Conservation (phyloP, 1,140 invertebrate genomes). For the Homalodisca vitripennis region DNA sequence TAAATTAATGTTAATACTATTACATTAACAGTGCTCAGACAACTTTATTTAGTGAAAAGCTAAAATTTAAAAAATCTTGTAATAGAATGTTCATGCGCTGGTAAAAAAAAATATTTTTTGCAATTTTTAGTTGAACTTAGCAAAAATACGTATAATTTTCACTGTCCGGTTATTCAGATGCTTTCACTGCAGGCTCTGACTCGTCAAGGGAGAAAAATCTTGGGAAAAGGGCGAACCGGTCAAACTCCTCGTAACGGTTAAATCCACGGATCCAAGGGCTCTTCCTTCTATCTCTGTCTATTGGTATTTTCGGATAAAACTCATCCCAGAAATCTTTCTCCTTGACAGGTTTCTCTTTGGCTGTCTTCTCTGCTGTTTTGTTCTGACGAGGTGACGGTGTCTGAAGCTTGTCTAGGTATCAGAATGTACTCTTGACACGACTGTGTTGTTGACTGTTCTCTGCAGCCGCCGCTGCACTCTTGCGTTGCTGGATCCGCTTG, state of each 20-base stretch:
- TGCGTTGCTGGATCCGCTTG: slow-evolving; percentile 18
- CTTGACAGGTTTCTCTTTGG: not conserved
- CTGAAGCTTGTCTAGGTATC: not conserved
- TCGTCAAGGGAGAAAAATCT: slow-evolving; percentile 1
- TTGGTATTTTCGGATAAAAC: slow-evolving; percentile 12
- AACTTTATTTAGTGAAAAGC: too few relatives aligned
- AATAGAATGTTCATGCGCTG: too few relatives aligned
- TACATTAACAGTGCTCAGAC: too few relatives aligned
- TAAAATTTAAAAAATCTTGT: too few relatives aligned
- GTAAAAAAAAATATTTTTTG: too few relatives aligned
- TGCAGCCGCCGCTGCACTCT: not conserved
- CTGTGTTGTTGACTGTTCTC: not conserved
- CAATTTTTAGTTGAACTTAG: too few relatives aligned
- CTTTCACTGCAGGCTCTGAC: too few relatives aligned
- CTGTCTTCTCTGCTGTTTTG: not conserved
- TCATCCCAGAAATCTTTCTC: slow-evolving; percentile 13
- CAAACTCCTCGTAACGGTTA: slow-evolving; percentile 24
- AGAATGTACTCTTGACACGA: slow-evolving; percentile 11
- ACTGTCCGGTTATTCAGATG: too few relatives aligned
- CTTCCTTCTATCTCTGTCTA: not conserved
- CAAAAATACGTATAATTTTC: too few relatives aligned
- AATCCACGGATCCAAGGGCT: slow-evolving; percentile 16
- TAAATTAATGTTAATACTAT: too few relatives aligned
- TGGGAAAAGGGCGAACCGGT: slow-evolving; percentile 4
- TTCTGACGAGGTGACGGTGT: not conserved